phyloP scores from a whole-genome alignment of 2,797 vertebrate genomes.

The Neomorphus geoffroyi region DNA sequence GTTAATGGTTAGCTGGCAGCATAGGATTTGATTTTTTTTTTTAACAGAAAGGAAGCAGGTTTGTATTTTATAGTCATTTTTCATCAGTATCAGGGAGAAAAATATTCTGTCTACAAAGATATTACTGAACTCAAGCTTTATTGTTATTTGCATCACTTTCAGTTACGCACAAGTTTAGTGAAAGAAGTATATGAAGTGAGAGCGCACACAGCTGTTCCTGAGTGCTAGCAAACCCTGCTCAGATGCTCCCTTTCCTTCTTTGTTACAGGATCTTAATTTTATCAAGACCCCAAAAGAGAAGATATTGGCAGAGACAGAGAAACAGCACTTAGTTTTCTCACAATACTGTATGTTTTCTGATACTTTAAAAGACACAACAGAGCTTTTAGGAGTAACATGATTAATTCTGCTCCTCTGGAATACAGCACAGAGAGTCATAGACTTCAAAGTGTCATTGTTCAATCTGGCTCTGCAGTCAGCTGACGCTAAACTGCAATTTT shows the following conservation, averaged over 20 bases:
- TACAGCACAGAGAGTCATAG: neutral
- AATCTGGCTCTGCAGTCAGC: neutral
- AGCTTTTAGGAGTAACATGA: slow-evolving; percentile 7
- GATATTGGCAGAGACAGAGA: neutral
- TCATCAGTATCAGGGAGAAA: slow-evolving; percentile 26
- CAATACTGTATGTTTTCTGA: slow-evolving; percentile 6
- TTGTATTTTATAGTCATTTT: slow-evolving; percentile 50
- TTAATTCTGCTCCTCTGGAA: slow-evolving; percentile 35
- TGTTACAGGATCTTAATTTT: slow-evolving; percentile 7
- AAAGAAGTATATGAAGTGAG: slow-evolving; percentile 4
- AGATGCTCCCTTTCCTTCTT: slow-evolving; percentile 25
- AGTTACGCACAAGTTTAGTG: slow-evolving; percentile 29
- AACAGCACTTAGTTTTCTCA: neutral
- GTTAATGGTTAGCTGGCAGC: slow-evolving; percentile 68
- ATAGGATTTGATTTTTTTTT: neutral
- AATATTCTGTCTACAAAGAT: slow-evolving; percentile 22
- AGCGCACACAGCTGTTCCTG: neutral
- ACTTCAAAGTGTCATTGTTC: slow-evolving; percentile 37
- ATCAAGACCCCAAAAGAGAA: neutral
- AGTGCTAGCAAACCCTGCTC: neutral
- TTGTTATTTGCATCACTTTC: slow-evolving; percentile 52
- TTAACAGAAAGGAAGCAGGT: slow-evolving; percentile 7
- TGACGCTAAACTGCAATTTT: neutral
- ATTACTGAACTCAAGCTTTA: neutral
- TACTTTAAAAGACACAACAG: slow-evolving; percentile 31